Evolutionary conservation across 2,888 invertebrate species (phyloP), one percentile per base, ranked within the genome.

Genomic region (Anoncus sp.): DNA sequence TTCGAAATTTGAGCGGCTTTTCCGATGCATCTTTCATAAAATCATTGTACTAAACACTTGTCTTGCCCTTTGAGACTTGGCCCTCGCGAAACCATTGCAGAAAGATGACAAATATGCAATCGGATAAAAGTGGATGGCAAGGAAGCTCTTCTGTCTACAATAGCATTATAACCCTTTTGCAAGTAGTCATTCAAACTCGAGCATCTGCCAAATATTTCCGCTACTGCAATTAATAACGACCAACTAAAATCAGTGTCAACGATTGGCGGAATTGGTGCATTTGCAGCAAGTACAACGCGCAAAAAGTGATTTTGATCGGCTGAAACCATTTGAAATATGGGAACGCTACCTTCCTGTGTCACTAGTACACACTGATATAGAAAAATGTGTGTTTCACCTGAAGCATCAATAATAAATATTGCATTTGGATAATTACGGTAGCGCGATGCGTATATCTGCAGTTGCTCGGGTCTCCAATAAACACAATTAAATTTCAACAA

Each of bases 161-260:
- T 27, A 35, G 63, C 55, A 20, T 55, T 35, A 51, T 71, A 55
- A 31, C 75, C 75, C 22, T 14, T 65, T 20, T 67, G 67, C 24
- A 78, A 60, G 31, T 78, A 75, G 16, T 70, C 38, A 7, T 14
- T 4, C 2, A 78, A 53, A 45, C 60, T 60, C 4, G 38, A 22
- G 9, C 71, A 78, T 10, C 51, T 59, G 10, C 63, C 71, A 31
- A 79, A 71, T 18, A 75, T 66, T 35, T 75, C 51, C 7, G 47
- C 35, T 7, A 71, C 75, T 18, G 78, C 75, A 51, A 71, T 75
- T 12, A 75, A 5, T 10, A 75, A 38, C 10, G 78, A 60, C 67
- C 67, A 62, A 20, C 75, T 63, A 22, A 79, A 72, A 49, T 75
- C 79, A 5, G 49, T 45, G 2, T 71, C 79, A 3, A 79, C 72